Percentiles rank a stretch among this genome's conserved stretches.
Evolutionary conservation across 2,113 vertebrate genomes (phyloP).

Genomic region (Callipepla squamata): DNA sequence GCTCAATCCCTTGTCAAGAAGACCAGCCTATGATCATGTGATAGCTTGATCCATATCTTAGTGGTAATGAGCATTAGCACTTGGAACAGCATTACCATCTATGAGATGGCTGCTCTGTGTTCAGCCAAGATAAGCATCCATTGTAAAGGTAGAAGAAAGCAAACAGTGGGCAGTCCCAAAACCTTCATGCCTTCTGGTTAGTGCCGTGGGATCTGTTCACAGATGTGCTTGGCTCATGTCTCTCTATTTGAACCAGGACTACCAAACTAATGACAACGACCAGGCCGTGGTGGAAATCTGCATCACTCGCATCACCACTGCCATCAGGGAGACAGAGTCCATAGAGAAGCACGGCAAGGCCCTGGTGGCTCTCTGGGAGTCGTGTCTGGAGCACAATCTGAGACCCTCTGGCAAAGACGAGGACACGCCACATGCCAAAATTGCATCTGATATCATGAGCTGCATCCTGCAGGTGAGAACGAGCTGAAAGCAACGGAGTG

Average conservation of each 20-base stretch:
- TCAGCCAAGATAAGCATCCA: rapidly evolving
- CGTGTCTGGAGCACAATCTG: slow-evolving; percentile 92
- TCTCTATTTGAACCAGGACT: slow-evolving; percentile 82
- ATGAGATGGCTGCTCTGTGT: neutral
- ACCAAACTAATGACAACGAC: slow-evolving; percentile 93
- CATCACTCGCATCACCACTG: slow-evolving; percentile 92
- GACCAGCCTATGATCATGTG: too few relatives aligned
- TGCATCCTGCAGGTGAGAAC: slow-evolving; percentile 92
- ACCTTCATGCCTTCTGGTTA: neutral
- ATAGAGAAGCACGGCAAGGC: slow-evolving; percentile 88
- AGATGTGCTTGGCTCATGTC: neutral
- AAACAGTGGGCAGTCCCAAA: rapidly evolving
- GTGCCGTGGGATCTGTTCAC: neutral
- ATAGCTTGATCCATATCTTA: neutral
- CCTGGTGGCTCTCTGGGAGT: slow-evolving; percentile 93
- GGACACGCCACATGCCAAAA: slow-evolving; percentile 94
- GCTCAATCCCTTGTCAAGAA: neutral
- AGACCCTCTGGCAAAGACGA: slow-evolving; percentile 84
- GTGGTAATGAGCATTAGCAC: neutral
- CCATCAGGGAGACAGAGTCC: slow-evolving; percentile 90
- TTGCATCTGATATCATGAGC: slow-evolving; percentile 96
- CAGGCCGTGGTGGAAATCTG: slow-evolving; percentile 98
- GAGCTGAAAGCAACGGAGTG: neutral
- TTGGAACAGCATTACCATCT: neutral
- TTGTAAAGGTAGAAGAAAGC: neutral